These are phyloP conservation scores for Norana najaformis DNA, from an alignment of 2,888 invertebrate species.

Conservation along the genomic window DNA sequence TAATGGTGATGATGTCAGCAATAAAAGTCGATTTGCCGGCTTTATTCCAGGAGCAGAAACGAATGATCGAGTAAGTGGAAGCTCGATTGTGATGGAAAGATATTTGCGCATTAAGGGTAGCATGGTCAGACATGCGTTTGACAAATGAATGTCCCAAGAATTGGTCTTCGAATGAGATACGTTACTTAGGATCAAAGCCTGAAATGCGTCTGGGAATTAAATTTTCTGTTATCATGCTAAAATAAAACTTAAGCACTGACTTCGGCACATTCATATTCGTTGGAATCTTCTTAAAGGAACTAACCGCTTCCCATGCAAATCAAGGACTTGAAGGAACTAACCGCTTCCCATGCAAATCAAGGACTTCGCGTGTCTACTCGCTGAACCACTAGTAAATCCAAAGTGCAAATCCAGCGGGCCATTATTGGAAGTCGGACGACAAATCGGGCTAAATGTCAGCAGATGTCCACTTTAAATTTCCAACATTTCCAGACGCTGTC, in stretches of 20 bases:
- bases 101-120: too few species aligned
- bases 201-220: not conserved
- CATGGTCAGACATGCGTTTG: too few species aligned
- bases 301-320: not conserved
- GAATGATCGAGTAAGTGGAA: too few species aligned
- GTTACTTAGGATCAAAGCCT: too few species aligned
- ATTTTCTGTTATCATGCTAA: not conserved
- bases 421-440: not conserved
- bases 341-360: not conserved
- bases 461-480: not conserved
- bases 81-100: too few species aligned
- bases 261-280: not conserved
- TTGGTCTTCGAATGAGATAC: too few species aligned
- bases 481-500: too few species aligned
- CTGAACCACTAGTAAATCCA: not conserved
- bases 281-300: not conserved
- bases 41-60: too few species aligned
- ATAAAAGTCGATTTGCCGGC: too few species aligned
- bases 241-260: too few species aligned
- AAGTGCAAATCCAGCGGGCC: not conserved
- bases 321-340: not conserved
- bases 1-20: too few species aligned
- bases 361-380: not conserved
- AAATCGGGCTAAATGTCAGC: not conserved
- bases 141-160: too few species aligned